Conservation (phyloP, 1,140 invertebrate genomes). For the Sitobion miscanthi region DNA sequence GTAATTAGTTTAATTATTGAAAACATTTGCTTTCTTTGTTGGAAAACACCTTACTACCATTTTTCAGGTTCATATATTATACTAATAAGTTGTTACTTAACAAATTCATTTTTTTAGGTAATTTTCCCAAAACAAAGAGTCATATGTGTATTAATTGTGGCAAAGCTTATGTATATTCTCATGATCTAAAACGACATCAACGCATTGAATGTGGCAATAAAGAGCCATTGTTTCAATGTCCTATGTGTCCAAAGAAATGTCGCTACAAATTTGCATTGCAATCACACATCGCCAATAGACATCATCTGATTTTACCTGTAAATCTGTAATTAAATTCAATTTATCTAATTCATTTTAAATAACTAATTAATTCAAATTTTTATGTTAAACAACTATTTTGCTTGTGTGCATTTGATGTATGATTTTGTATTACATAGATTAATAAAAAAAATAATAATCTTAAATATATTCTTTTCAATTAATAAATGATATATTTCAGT, state of each 20-base stretch:
- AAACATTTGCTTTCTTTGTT: constrained; percentile 9
- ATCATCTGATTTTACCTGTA: neutral
- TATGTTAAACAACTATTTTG: neutral
- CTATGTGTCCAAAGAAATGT: constrained; percentile 59
- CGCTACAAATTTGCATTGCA: constrained; percentile 60
- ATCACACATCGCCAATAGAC: constrained; percentile 58
- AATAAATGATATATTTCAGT: neutral
- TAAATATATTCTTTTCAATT: neutral
- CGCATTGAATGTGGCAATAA: constrained; percentile 58
- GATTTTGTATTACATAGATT: neutral
- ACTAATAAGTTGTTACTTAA: neutral
- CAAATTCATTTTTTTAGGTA: constrained; percentile 39
- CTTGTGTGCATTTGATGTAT: neutral
- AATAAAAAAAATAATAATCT: neutral
- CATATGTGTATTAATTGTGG: constrained; percentile 60
- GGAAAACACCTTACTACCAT: neutral
- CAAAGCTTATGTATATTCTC: constrained; percentile 59
- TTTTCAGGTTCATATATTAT: neutral
- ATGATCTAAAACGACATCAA: constrained; percentile 59
- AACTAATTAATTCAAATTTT: neutral
- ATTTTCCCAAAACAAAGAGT: constrained; percentile 28
- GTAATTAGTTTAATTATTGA: neutral
- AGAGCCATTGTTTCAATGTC: constrained; percentile 59
- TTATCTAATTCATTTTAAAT: neutral
- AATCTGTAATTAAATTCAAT: neutral